Base-by-base conservation (phyloP, 2,113 vertebrate genomes). In the Galemys pyrenaicus region DNA sequence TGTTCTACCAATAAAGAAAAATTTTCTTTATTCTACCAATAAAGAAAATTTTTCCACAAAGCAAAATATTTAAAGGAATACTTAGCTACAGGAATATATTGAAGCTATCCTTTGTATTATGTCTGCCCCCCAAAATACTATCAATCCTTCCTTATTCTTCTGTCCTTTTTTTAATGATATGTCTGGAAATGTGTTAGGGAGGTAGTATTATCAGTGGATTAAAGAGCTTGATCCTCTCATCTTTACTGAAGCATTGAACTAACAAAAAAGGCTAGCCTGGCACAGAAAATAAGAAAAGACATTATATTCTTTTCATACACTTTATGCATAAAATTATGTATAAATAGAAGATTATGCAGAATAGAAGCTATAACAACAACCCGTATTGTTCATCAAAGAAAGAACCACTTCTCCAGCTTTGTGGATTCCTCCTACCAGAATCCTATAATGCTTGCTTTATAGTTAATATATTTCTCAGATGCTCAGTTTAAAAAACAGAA, bases 261-360 rank as follows among this genome's bases (percentile, higher is more conserved):
- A 81, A 94, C 39, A 81, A 77, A 89, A 19, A 15, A 44, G 6
- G 16, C 75, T 39, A 80, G 9, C 15, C 30, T 64, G 79, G 30
- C 4, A 54, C 11, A 68, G 65, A 94, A 10, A 73, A 86, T 17
- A 87, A 9, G 3, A 79, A 89, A 88, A 89, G 28, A 82, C 49
- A 44, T 1, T 39, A 84, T n/a, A 49, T 78, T 80, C n/a, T 81
- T 83, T 77, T 67, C 22, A 67, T 41, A n/a, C n/a, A 94, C 46
- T 65, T 68, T 83, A 89, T 89, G 26, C 39, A 71, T 54, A 78
- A 75, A 86, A 26, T 46, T 91, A 89, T 37, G 4, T 46, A 91
- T 28, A 67, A 82, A 93, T 73, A 93, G 78, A 91, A 56, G 49
- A 74, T 80, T 80, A 87, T 91, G 13, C 46, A 87, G 46, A 87